Conservation (phyloP, 2,797 vertebrate species). For the Rhynchotus rufescens region DNA sequence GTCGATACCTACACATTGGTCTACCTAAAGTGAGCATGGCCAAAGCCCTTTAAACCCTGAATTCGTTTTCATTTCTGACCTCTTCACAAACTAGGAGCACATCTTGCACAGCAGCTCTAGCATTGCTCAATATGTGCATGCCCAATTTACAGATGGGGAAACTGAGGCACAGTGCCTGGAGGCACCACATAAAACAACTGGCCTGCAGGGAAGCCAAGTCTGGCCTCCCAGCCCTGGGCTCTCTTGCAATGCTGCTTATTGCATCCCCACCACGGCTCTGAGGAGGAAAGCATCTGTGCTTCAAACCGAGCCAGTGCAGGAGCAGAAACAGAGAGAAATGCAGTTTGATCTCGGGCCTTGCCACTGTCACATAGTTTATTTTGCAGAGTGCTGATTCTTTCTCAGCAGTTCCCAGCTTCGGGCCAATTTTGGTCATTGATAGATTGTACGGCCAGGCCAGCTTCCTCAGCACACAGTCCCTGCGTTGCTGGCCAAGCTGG, state of each 20-base stretch:
- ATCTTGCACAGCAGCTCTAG: neutral
- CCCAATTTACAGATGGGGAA: neutral
- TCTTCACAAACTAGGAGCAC: neutral
- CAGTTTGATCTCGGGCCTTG: constrained; percentile 22
- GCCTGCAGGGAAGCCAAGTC: neutral
- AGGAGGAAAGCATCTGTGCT: constrained; percentile 33
- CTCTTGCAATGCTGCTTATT: neutral
- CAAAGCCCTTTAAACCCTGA: constrained; percentile 13
- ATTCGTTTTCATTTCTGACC: constrained; percentile 6
- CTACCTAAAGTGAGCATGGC: constrained; percentile 3
- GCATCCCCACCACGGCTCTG: neutral
- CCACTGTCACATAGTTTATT: constrained; percentile 46
- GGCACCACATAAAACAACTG: neutral
- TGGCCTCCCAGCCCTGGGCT: neutral
- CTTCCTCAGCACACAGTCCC: constrained; percentile 30
- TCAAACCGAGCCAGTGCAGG: neutral
- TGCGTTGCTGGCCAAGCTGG: constrained; percentile 68
- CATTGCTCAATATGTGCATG: neutral
- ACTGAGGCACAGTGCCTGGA: neutral
- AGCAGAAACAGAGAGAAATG: constrained; percentile 56
- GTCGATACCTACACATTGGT: neutral
- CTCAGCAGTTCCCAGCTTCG: neutral
- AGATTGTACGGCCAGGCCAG: constrained; percentile 53
- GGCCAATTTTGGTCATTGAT: constrained; percentile 72
- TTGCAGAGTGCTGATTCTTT: constrained; percentile 55